Evolutionary conservation across 2,888 invertebrate species (phyloP).

Genomic region (Nezara viridula): DNA sequence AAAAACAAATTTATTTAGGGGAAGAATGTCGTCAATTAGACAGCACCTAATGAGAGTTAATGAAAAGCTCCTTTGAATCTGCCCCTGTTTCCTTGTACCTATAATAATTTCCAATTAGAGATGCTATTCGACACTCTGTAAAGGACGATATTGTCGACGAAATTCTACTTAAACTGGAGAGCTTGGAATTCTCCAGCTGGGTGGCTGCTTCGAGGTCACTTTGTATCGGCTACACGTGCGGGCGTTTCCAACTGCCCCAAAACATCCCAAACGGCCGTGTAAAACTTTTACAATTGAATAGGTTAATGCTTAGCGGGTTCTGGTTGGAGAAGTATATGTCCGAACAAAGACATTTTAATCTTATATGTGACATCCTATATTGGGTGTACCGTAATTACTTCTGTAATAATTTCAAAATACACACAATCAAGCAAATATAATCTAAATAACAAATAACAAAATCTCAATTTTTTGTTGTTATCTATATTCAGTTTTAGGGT

Average conservation of each 20-base stretch:
- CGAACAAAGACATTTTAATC: too few species aligned
- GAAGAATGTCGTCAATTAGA: not conserved
- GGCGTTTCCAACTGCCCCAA: not conserved
- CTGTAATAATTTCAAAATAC: too few species aligned
- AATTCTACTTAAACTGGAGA: constrained; percentile 29
- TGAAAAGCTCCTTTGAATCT: constrained; percentile 10
- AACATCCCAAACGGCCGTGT: not conserved
- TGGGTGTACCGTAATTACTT: too few species aligned
- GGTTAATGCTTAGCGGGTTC: not conserved
- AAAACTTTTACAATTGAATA: constrained; percentile 23
- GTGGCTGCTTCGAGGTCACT: not conserved
- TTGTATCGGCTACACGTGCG: not conserved
- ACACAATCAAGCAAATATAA: too few species aligned
- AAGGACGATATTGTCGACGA: constrained; percentile 10
- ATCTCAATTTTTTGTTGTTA: too few species aligned
- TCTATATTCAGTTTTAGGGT: too few species aligned
- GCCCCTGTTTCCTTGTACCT: not conserved
- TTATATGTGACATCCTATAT: too few species aligned
- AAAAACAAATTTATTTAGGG: not conserved
- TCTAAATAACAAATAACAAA: too few species aligned
- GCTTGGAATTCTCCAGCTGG: constrained; percentile 18
- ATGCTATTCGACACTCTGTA: not conserved
- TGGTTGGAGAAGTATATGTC: not conserved
- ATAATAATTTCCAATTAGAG: constrained; percentile 5
- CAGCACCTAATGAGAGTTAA: not conserved